These are phyloP conservation scores for Diloba caeruleocephala DNA, from an alignment of 2,888 invertebrate species.

Conservation along the genomic window DNA sequence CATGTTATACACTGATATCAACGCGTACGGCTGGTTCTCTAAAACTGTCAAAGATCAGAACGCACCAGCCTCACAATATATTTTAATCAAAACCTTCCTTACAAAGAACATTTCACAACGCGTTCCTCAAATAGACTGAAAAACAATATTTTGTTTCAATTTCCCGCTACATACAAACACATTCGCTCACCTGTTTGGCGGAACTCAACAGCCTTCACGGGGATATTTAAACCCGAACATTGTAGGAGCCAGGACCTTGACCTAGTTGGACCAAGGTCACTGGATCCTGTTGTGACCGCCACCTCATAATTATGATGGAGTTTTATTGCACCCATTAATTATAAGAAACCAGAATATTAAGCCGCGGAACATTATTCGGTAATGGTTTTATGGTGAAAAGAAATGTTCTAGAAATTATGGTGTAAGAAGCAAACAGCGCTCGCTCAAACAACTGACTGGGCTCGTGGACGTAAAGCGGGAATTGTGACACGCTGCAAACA, in stretches of 20 bases:
- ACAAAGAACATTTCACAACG: too few relatives aligned
- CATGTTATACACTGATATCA: too few relatives aligned
- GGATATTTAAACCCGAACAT: slow-evolving; percentile 23
- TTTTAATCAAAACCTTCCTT: too few relatives aligned
- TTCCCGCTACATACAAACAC: not conserved
- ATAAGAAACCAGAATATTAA: slow-evolving; percentile 17
- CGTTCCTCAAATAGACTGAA: not conserved
- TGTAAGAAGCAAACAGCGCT: too few relatives aligned
- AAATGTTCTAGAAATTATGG: not conserved
- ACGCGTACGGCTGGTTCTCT: too few relatives aligned
- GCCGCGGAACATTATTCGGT: slow-evolving; percentile 7
- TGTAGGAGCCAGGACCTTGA: slow-evolving; percentile 11
- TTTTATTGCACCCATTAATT: slow-evolving; percentile 44
- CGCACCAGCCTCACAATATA: too few relatives aligned
- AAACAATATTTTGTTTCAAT: not conserved
- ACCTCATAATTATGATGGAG: slow-evolving; percentile 42
- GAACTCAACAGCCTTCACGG: not conserved
- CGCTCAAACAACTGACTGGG: too few relatives aligned
- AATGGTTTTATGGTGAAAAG: slow-evolving; percentile 8
- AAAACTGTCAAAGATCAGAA: too few relatives aligned
- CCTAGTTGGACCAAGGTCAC: slow-evolving; percentile 16
- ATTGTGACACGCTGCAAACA: too few relatives aligned
- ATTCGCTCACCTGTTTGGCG: slow-evolving; percentile 2
- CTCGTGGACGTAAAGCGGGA: too few relatives aligned
- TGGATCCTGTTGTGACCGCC: slow-evolving; percentile 8